Base-by-base conservation (phyloP, 2,888 invertebrate genomes). In the Melieria picta region DNA sequence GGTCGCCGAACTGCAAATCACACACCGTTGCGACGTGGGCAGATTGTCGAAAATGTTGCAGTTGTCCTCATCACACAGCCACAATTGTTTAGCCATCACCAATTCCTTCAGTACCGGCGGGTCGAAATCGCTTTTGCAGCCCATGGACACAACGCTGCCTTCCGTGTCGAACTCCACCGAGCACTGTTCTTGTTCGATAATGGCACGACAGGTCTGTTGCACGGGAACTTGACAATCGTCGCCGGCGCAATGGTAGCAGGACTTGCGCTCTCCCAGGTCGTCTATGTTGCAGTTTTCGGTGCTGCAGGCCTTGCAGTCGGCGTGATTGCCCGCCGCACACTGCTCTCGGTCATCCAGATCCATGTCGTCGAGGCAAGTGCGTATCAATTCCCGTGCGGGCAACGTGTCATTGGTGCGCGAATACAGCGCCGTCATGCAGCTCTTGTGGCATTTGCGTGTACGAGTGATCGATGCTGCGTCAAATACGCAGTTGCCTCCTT, bases 371-470 rank as follows among this genome's bases (percentile, higher is more conserved):
- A 81, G 58, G n/a, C 85, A 85, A 4, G 77, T 76, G 52, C 85
- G 80, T 16, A 79, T 77, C 30, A 85, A 16, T 42, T 84, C 85
- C 64, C 79, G 73, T 0, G 79, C 78, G 0, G 84, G 64, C 6
- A 72, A 68, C 0, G 9, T 55, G 7, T 84, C 83, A 1, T 58
- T 67, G 1, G 78, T 80, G 42, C 81, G 80, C 0, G 84, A 74
- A 69, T 85, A 85, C 1, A 85, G 72, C 1, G 84, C 81, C 3
- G 84, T 84, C 74, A 85, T 79, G 60, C 85, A 85, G 11, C 78
- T 72, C 9, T 79, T 77, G 13, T 83, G 64, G 62, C 85, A 85
- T 0, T 74, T 80, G 1, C 79, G 78, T 2, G 70, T 78, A 4
- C 72, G 66, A 4, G 46, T 64, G 0, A 81, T 69, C 46, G 70